A percentile compares a stretch with the other conserved stretches of the same genome.
phyloP scores from a whole-genome alignment of 2,888 invertebrate genomes.

The Seira ritae region DNA sequence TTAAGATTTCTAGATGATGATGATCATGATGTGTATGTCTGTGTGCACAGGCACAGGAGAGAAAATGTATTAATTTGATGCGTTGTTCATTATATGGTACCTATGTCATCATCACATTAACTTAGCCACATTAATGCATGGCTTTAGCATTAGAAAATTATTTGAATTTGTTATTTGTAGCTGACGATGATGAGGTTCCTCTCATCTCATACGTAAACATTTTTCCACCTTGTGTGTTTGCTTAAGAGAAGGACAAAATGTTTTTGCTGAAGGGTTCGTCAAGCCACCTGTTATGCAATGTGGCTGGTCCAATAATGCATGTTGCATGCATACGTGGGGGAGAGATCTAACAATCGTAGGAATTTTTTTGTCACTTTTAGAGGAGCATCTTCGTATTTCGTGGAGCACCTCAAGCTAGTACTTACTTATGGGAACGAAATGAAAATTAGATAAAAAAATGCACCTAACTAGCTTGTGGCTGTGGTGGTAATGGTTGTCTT shows the following conservation, averaged over 20 bases:
- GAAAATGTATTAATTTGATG: background rate
- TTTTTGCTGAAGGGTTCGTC: conserved; percentile 65
- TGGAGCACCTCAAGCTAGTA: no score
- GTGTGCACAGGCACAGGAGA: background rate
- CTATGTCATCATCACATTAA: background rate
- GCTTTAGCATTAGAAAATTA: background rate
- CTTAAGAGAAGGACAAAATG: conserved; percentile 56
- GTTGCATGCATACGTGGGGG: background rate
- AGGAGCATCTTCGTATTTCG: background rate
- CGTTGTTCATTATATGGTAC: no score
- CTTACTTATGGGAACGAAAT: no score
- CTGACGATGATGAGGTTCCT: no score
- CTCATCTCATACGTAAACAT: background rate
- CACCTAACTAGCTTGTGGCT: no score
- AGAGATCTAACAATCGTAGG: background rate
- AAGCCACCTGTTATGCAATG: conserved; percentile 69
- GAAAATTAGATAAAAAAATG: no score
- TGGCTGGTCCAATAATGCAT: conserved; percentile 9
- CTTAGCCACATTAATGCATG: background rate
- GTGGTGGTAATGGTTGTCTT: no score
- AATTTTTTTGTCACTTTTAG: background rate
- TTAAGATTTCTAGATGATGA: background rate
- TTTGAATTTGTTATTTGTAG: background rate
- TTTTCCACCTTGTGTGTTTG: conserved; percentile 29
- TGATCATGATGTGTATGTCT: no score